A percentile compares a stretch with the other conserved stretches of the same genome.
phyloP scores from a whole-genome alignment of 2,797 vertebrate species.

The Brachymystax lenok region DNA sequence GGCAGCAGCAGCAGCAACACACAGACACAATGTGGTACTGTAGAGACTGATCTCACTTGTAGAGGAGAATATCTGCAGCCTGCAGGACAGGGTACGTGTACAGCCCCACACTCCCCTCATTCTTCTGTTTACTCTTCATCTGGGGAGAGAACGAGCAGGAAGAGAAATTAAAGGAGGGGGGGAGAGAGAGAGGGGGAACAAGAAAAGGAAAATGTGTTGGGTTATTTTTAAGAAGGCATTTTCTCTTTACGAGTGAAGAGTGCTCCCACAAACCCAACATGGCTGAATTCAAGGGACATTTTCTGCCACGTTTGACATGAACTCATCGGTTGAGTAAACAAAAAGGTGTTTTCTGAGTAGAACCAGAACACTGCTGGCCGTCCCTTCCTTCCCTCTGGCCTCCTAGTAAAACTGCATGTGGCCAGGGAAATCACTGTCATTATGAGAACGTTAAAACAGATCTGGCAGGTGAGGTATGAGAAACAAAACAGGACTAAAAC shows the following conservation, averaged over 20 bases:
- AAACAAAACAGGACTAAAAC: constrained; percentile 17
- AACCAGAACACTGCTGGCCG: constrained; percentile 14
- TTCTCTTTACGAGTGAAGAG: constrained; percentile 37
- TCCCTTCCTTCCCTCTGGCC: not conserved
- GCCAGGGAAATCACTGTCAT: constrained; percentile 33
- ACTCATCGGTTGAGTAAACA: constrained; percentile 63
- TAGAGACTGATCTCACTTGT: constrained; percentile 81
- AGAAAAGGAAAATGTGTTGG: not conserved
- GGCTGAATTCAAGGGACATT: constrained; percentile 44
- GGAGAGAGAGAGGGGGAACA: not conserved
- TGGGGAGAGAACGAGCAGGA: constrained; percentile 48
- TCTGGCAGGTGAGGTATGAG: constrained; percentile 33
- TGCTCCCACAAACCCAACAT: constrained; percentile 48
- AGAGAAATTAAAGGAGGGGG: not conserved
- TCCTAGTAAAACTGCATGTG: constrained; percentile 41
- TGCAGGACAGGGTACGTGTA: constrained; percentile 94
- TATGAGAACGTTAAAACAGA: constrained; percentile 29
- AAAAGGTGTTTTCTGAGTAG: constrained; percentile 52
- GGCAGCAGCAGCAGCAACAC: no score
- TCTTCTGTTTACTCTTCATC: constrained; percentile 87
- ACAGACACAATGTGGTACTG: no score
- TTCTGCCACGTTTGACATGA: constrained; percentile 57
- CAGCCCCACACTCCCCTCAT: constrained; percentile 86
- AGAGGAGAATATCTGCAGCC: constrained; percentile 92
- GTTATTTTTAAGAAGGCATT: not conserved